Conservation (phyloP, 92 coral and sea anemone species). For the Metridium senile region DNA sequence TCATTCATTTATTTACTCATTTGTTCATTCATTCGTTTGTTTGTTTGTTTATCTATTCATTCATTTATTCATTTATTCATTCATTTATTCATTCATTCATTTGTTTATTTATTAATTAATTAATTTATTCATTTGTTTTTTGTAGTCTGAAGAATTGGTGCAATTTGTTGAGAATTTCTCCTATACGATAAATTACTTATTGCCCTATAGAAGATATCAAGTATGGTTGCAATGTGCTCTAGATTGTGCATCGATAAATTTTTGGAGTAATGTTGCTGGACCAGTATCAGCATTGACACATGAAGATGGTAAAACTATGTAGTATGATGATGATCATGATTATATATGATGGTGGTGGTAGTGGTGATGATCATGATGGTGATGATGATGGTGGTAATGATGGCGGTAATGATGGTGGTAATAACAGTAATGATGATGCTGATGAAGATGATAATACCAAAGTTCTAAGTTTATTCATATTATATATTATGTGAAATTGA, state of each 20-base stretch:
- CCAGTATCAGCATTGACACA: not conserved
- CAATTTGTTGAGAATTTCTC: not conserved
- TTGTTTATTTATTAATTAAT: too few relatives aligned
- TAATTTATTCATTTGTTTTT: not conserved
- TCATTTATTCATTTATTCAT: not conserved
- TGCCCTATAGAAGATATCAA: slow-evolving; percentile 8
- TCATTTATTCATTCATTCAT: too few relatives aligned
- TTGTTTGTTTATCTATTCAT: not conserved
- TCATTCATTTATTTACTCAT: too few relatives aligned
- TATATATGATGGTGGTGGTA: not conserved
- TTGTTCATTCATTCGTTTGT: not conserved
- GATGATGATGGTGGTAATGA: not conserved
- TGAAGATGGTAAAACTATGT: slow-evolving; percentile 17
- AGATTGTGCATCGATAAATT: not conserved
- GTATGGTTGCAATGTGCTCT: slow-evolving; percentile 7
- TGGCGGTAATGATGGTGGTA: not conserved
- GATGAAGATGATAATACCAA: not conserved
- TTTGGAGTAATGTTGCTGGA: slow-evolving; percentile 6
- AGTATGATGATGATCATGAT: too few relatives aligned
- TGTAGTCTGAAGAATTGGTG: not conserved
- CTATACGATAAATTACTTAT: not conserved
- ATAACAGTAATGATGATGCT: not conserved
- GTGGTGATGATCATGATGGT: not conserved
- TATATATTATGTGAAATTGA: too few relatives aligned
- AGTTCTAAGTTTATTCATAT: too few relatives aligned